Percentiles rank a stretch among this genome's conserved stretches.
These are phyloP conservation scores for Cryptocheilus praepositus DNA, from an alignment of 2,888 invertebrate species.

Conservation along the genomic window DNA sequence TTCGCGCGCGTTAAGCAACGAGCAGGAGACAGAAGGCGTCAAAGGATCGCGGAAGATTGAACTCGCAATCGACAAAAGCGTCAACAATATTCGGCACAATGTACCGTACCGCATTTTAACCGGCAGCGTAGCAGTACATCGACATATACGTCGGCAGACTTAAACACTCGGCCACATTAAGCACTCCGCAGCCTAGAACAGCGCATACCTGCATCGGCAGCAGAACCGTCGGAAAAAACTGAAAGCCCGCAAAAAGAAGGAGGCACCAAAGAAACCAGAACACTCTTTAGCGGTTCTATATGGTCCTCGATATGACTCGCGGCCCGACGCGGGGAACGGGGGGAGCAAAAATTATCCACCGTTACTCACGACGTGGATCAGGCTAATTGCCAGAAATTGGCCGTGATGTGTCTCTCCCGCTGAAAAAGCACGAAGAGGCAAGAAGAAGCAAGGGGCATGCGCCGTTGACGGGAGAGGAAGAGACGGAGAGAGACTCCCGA, in stretches of 20 bases:
- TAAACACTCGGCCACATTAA: slow-evolving; percentile 1
- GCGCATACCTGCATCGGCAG: too few relatives aligned
- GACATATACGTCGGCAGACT: too few relatives aligned
- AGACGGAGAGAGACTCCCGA: background rate
- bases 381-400: slow-evolving; percentile 12
- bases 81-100: too few relatives aligned
- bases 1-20: too few relatives aligned
- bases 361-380: slow-evolving; percentile 10
- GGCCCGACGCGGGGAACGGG: background rate
- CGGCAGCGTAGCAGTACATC: too few relatives aligned
- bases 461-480: slow-evolving; percentile 7
- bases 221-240: background rate
- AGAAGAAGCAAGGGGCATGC: slow-evolving; percentile 8
- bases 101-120: too few relatives aligned
- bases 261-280: background rate
- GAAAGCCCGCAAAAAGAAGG: background rate
- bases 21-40: too few relatives aligned
- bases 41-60: too few relatives aligned
- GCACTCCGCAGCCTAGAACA: too few relatives aligned
- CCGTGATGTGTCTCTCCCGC: slow-evolving; percentile 8
- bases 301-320: slow-evolving; percentile 2
- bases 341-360: background rate
- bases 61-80: too few relatives aligned
- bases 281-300: background rate
- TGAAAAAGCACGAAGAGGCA: too few relatives aligned